Conservation (phyloP, 2,888 invertebrate species). For the Parascotia fuliginaria region DNA sequence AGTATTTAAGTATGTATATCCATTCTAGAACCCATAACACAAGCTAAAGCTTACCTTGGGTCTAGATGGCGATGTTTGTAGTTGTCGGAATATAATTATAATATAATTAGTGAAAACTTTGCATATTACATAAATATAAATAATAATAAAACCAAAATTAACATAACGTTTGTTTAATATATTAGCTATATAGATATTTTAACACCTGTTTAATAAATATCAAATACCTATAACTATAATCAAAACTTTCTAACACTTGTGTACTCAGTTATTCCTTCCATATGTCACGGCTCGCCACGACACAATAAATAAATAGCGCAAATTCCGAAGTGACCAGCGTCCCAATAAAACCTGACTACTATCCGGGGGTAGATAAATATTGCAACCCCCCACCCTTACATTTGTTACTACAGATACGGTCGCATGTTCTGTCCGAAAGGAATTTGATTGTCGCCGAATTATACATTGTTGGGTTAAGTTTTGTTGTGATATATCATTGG, state of each 20-base stretch:
- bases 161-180: no score
- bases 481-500: not conserved
- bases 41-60: no score
- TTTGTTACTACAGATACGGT: conserved; percentile 49
- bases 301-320: conserved; percentile 84
- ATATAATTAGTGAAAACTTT: no score
- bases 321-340: conserved; percentile 84
- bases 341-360: conserved; percentile 78
- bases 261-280: conserved; percentile 53
- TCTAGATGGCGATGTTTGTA: no score
- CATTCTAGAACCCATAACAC: no score
- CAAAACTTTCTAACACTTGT: conserved; percentile 53
- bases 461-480: conserved; percentile 11
- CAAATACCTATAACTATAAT: no score
- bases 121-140: no score
- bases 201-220: no score
- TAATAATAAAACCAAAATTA: no score
- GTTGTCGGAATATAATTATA: no score
- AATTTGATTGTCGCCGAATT: conserved; percentile 49
- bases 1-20: no score
- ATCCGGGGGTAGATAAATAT: conserved; percentile 72
- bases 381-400: conserved; percentile 53
- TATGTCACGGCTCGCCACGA: conserved; percentile 74
- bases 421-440: conserved; percentile 44
- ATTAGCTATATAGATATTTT: no score